Evolutionary conservation across 1,140 invertebrate genomes (phyloP).

Genomic region (Cotesia glomerata): DNA sequence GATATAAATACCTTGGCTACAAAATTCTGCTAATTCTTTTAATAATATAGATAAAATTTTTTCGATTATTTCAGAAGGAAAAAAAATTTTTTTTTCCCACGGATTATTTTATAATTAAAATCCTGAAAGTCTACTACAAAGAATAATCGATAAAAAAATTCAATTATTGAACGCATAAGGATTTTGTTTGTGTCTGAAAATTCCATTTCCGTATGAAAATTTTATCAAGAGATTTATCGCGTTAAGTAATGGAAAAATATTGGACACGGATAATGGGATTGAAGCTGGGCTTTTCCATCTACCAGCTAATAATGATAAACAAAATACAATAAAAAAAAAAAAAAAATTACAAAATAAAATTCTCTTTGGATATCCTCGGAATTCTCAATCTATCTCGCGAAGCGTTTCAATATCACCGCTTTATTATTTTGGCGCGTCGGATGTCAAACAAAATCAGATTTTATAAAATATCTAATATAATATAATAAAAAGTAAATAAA

Average conservation of each 20-base stretch:
- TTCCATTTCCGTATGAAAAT: not conserved
- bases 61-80: no score
- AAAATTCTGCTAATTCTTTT: no score
- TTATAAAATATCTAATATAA: conserved; percentile 23
- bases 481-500: conserved; percentile 21
- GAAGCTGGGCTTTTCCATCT: not conserved
- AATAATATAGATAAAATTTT: no score
- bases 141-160: no score
- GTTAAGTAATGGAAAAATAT: no score
- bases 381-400: conserved; percentile 2
- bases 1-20: no score
- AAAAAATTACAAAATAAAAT: not conserved
- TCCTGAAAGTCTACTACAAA: no score
- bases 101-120: no score
- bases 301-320: not conserved
- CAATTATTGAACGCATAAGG: no score
- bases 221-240: no score
- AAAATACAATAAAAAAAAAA: not conserved
- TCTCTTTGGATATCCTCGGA: not conserved
- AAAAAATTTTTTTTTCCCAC: no score
- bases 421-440: conserved; percentile 37
- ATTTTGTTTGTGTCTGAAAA: not conserved
- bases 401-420: not conserved
- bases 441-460: conserved; percentile 55
- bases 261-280: not conserved